Percentiles rank a stretch among this genome's conserved stretches.
Evolutionary conservation across 2,797 vertebrate genomes (phyloP).

Genomic region (Falco berigora): DNA sequence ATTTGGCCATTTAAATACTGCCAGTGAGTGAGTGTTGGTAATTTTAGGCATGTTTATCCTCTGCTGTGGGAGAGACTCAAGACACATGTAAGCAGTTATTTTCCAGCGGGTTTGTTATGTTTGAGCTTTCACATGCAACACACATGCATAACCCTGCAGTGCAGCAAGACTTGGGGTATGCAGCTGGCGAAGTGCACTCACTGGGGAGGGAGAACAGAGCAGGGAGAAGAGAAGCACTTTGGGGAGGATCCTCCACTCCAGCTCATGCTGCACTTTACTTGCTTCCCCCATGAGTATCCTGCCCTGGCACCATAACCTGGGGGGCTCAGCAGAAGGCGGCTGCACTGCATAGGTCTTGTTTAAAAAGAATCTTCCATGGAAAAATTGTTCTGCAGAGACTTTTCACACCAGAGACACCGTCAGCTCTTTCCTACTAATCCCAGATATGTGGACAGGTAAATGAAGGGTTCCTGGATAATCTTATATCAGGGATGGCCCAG

Average conservation of each 20-base stretch:
- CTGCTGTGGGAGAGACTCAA: slow-evolving; percentile 6
- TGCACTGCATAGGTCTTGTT: neutral
- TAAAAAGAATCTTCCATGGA: neutral
- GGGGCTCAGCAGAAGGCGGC: neutral
- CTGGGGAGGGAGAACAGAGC: fast-evolving
- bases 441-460: neutral
- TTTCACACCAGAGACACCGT: neutral
- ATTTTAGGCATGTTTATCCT: slow-evolving; percentile 58
- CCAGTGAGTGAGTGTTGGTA: neutral
- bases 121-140: neutral
- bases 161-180: neutral
- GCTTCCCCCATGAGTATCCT: neutral
- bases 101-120: neutral
- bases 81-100: slow-evolving; percentile 45
- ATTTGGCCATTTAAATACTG: slow-evolving; percentile 4
- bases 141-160: neutral
- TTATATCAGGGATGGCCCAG: neutral
- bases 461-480: neutral
- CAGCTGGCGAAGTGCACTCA: neutral
- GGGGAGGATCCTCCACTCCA: neutral
- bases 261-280: neutral
- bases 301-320: neutral
- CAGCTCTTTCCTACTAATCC: neutral
- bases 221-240: neutral
- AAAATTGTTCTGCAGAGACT: neutral